Evolutionary conservation across 2,113 vertebrate species (phyloP).

Genomic region (Paramormyrops kingsleyae): DNA sequence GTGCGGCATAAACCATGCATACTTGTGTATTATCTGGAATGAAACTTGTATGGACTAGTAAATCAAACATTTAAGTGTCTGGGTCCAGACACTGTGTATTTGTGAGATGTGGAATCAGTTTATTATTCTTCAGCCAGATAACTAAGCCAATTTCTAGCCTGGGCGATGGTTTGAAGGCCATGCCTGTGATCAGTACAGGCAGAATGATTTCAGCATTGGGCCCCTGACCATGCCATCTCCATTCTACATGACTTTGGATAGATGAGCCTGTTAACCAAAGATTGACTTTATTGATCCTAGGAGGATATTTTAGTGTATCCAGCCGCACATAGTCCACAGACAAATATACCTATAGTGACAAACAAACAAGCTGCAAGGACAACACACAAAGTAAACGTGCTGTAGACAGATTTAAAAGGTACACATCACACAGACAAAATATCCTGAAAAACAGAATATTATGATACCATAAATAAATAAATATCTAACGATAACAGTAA

Average conservation of each 20-base stretch:
- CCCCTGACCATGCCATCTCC: neutral
- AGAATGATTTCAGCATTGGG: neutral
- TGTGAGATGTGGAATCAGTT: neutral
- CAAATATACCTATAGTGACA: no score
- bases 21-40: neutral
- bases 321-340: no score
- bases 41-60: neutral
- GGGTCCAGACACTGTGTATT: neutral
- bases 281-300: no score
- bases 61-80: neutral
- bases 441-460: no score
- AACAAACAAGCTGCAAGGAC: no score
- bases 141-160: neutral
- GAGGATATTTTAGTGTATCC: no score
- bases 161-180: neutral
- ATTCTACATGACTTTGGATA: neutral
- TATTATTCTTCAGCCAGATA: no score
- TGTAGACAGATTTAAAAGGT: no score
- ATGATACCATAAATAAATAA: no score
- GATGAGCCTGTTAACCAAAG: neutral
- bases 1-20: neutral
- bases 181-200: neutral
- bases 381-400: no score
- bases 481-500: no score
- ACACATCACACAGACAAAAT: no score